Base-by-base conservation (phyloP, 2,113 vertebrate species). In the Pomatostomus ruficeps region DNA sequence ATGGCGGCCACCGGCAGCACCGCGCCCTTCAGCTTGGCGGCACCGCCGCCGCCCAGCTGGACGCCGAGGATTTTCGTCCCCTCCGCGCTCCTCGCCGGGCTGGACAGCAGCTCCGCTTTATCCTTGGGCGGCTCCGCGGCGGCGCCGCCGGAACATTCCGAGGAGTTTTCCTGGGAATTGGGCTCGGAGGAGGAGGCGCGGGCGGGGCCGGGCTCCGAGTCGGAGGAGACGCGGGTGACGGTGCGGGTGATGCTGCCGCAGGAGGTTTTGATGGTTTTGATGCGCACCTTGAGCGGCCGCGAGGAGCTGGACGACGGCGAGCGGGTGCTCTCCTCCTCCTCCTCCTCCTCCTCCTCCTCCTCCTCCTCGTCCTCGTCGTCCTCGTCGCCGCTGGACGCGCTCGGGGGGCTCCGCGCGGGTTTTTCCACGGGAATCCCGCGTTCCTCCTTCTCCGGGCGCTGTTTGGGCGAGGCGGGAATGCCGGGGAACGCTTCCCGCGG, bases 181-280 rank as follows among this genome's bases (percentile, higher is more conserved):
- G 66, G 93, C 86, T 92, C 57, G 0, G 4, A 0, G 0, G 4
- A 0, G 0, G 4, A 9, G 4, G 18, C 29, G 68, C 17, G 75
- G 95, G 8, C 2, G 14, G 49, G 38, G 7, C 89, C 78, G 0
- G 97, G 97, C 13, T 97, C 98, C 0, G 98, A 97, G n/a, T 99
- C 99, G 0, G 98, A 97, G 1, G 98, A 97, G 22, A 98, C 98
- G n/a, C 98, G 97, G 45, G 98, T 98, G 25, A 99, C 98, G 0
- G 99, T 99, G 65, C 98, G 97, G 22, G 98, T 99, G 94, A 99
- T 98, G 95, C 97, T 98, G 25, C 99, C 98, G 0, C 98, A 98
- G 2, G 98, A 98, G 0, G 98, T 99, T 80, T 99, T 99, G 72
- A 99, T 98, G 42, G 99, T 99, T 96, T 99, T 99, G 91, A 99